Evolutionary conservation across 2,113 vertebrate genomes (phyloP), one percentile per base, ranked within the genome.

Genomic region (Orycteropus afer): DNA sequence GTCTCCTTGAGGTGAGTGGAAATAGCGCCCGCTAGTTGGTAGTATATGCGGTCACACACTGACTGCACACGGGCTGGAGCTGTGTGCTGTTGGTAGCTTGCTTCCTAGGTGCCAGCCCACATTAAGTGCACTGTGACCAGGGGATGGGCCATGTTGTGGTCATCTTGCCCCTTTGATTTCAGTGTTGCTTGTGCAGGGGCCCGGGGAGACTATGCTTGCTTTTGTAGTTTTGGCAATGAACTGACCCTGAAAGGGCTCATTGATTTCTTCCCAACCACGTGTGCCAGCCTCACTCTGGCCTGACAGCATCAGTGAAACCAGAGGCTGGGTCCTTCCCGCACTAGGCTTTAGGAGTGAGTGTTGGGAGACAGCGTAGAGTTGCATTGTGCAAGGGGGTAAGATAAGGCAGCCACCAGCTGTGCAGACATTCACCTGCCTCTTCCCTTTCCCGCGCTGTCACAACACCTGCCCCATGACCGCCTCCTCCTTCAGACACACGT

Each of bases 1-100:
- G 99, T 49, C 99, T 99, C 65, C 98, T 99, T 34, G 99, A 99
- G 98, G 99, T 99, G 93, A 93, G 97, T 95, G 32, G 9, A 10
- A n/a, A 27, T 53, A 5, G n/a, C n/a, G n/a, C n/a, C n/a, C n/a
- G n/a, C n/a, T n/a, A n/a, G n/a, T n/a, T n/a, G n/a, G n/a, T n/a
- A n/a, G n/a, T n/a, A n/a, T n/a, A n/a, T n/a, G n/a, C n/a, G n/a
- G n/a, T n/a, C n/a, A n/a, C n/a, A n/a, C n/a, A n/a, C n/a, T n/a
- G n/a, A n/a, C n/a, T n/a, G n/a, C n/a, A n/a, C n/a, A n/a, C n/a
- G n/a, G n/a, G n/a, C n/a, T n/a, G n/a, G n/a, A 53, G 51, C 51
- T 53, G 13, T 53, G 13, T 53, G 17, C 51, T 53, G 17, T 53
- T 53, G 3, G 51, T 53, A 15, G 51, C 13, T 22, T 23, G 18